These are phyloP conservation scores for Heliconius hermathena DNA, from an alignment of 1,140 invertebrate genomes.

Conservation along the genomic window DNA sequence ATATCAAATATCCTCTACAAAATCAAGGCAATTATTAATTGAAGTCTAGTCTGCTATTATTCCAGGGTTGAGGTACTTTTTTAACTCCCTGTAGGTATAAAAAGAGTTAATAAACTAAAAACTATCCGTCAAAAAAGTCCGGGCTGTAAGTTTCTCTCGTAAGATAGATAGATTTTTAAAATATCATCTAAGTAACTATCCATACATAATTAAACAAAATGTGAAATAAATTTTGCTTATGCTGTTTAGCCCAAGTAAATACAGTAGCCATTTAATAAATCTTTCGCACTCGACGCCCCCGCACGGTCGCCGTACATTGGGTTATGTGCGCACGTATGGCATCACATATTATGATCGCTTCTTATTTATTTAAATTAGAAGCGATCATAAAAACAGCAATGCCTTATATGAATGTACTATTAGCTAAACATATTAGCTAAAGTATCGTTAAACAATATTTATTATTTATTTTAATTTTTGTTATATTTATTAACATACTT, in stretches of 20 bases:
- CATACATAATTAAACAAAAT: conserved; percentile 50
- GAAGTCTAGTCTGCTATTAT: neutral
- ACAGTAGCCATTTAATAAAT: conserved; percentile 69
- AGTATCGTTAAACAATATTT: neutral
- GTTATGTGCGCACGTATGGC: conserved; percentile 13
- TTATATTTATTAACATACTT: too few relatives aligned
- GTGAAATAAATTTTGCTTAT: conserved; percentile 53
- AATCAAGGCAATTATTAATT: neutral
- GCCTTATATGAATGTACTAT: neutral
- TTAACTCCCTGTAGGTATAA: too few relatives aligned
- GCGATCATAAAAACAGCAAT: neutral
- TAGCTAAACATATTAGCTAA: neutral
- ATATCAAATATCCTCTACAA: neutral
- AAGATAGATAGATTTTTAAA: too few relatives aligned
- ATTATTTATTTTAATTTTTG: neutral
- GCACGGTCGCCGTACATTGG: conserved; percentile 39
- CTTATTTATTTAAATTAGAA: conserved; percentile 1
- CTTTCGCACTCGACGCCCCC: conserved; percentile 61
- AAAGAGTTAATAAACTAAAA: too few relatives aligned
- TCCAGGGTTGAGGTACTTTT: neutral
- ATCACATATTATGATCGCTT: neutral
- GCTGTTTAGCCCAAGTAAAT: conserved; percentile 46
- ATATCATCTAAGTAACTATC: neutral
- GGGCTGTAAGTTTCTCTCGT: neutral
- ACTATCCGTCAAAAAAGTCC: too few relatives aligned